Percentiles rank a stretch among this genome's conserved stretches.
Conservation (phyloP, 1,140 invertebrate genomes). For the Achroia grisella region DNA sequence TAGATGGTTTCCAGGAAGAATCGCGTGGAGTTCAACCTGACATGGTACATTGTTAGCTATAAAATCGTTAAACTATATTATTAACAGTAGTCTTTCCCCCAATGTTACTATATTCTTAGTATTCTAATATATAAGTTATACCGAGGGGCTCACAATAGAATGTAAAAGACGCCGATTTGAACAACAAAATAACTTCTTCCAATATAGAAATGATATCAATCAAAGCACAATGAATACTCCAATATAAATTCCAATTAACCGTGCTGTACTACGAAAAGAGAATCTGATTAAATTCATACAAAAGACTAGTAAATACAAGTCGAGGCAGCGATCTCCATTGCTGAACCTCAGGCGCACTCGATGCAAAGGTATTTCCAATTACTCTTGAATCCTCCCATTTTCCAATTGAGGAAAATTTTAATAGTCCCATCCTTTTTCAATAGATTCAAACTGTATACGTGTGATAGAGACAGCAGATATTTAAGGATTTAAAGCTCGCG, state of each 20-base stretch:
- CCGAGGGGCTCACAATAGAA: too few species aligned
- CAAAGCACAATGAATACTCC: slow-evolving; percentile 4
- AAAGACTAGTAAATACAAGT: slow-evolving; percentile 20
- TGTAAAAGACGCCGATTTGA: too few species aligned
- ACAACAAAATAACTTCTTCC: too few species aligned
- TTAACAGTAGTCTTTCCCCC: too few species aligned
- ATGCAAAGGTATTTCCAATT: slow-evolving; percentile 47
- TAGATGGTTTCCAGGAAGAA: too few species aligned
- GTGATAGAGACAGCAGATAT: slow-evolving; percentile 12
- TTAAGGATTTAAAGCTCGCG: slow-evolving; percentile 23
- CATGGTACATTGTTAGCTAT: too few species aligned
- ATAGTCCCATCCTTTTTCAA: slow-evolving; percentile 20
- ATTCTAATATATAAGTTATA: too few species aligned
- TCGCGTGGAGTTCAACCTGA: too few species aligned
- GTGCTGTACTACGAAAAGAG: slow-evolving; percentile 12
- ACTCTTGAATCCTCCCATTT: slow-evolving; percentile 40
- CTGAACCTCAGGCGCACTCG: slow-evolving; percentile 24
- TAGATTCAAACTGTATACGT: slow-evolving; percentile 2
- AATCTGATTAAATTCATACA: slow-evolving; percentile 35
- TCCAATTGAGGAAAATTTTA: slow-evolving; percentile 34
- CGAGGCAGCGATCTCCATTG: slow-evolving; percentile 15
- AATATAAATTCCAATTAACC: slow-evolving; percentile 31
- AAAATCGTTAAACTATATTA: too few species aligned
- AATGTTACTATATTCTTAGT: too few species aligned
- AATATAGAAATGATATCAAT: too few species aligned